Evolutionary conservation across 2,113 vertebrate genomes (phyloP).

Genomic region (Gadus macrocephalus): DNA sequence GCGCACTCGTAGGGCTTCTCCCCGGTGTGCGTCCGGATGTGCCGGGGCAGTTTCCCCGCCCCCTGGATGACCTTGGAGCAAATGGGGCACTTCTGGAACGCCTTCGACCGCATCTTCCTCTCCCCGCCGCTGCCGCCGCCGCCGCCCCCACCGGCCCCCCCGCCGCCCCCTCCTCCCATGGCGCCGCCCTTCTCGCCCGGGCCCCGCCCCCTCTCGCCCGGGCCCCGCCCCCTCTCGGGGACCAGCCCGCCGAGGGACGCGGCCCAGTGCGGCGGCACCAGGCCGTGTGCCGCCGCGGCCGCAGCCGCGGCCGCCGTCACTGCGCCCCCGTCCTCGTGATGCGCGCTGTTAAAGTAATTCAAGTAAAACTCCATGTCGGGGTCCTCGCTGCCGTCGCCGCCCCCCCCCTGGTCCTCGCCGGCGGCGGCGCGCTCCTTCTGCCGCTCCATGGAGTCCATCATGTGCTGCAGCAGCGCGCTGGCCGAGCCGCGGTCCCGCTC

Average conservation of each 20-base stretch:
- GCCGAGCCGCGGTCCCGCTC: conserved; percentile 77
- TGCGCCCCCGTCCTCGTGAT: conserved; percentile 71
- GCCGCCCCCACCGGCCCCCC: conserved; percentile 29
- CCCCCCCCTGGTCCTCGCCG: conserved; percentile 68
- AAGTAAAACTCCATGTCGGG: conserved; percentile 98
- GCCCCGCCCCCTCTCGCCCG: conserved; percentile 18
- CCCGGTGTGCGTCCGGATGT: conserved; percentile 97
- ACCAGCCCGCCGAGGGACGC: conserved; percentile 57
- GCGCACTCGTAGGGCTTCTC: conserved; percentile 98
- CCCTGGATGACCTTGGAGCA: conserved; percentile 97
- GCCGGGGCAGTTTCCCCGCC: conserved; percentile 88
- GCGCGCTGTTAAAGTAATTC: conserved; percentile 91
- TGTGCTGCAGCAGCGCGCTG: conserved; percentile 89
- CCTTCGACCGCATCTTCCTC: conserved; percentile 98
- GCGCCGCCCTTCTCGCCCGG: conserved; percentile 11
- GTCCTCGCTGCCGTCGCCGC: conserved; percentile 73
- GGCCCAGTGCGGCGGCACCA: conserved; percentile 84
- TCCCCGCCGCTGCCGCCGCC: conserved; percentile 57
- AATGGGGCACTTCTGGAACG: conserved; percentile 99
- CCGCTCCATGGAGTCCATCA: conserved; percentile 89
- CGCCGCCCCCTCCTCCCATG: conserved; percentile 1
- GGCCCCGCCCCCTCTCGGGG: conserved; percentile 57
- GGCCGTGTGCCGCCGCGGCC: conserved; percentile 73
- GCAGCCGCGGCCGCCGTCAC: conserved; percentile 46
- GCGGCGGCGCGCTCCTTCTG: conserved; percentile 65